Percentiles rank a stretch among this genome's conserved stretches.
These are phyloP conservation scores for Drosophila serrata DNA, from an alignment of 1,140 invertebrate species.

Conservation along the genomic window DNA sequence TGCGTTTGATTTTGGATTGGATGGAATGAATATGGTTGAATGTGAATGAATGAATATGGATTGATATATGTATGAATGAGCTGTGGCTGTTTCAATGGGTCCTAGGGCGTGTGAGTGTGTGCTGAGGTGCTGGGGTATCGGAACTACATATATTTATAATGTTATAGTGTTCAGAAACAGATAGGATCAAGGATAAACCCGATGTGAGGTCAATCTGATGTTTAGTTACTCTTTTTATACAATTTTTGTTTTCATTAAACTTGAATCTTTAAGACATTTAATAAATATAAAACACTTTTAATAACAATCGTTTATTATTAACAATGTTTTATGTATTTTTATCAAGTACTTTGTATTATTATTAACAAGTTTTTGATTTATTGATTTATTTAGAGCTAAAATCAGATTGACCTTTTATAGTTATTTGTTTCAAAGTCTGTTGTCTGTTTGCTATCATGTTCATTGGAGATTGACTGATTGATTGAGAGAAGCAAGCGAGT, in stretches of 20 bases:
- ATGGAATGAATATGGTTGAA: slow-evolving; percentile 48
- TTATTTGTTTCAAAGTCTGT: slow-evolving; percentile 15
- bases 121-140: slow-evolving; percentile 19
- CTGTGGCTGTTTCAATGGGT: slow-evolving; percentile 10
- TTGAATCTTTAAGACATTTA: neutral
- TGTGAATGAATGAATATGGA: slow-evolving; percentile 45
- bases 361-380: neutral
- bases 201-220: neutral
- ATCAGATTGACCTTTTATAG: neutral
- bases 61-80: slow-evolving; percentile 19
- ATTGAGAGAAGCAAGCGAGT: slow-evolving; percentile 46
- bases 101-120: slow-evolving; percentile 6
- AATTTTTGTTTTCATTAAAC: neutral
- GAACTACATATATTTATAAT: slow-evolving; percentile 11
- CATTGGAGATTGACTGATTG: slow-evolving; percentile 8
- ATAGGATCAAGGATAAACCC: slow-evolving; percentile 15
- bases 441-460: slow-evolving; percentile 26
- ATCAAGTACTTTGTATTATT: no score
- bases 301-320: no score
- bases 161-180: slow-evolving; percentile 17
- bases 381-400: neutral
- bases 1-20: slow-evolving; percentile 27
- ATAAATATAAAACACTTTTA: no score
- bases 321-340: no score
- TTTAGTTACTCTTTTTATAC: neutral